A percentile compares a stretch with the other conserved stretches of the same genome.
These are phyloP conservation scores for Malurus cyaneus DNA, from an alignment of 2,113 vertebrate genomes.

Conservation along the genomic window DNA sequence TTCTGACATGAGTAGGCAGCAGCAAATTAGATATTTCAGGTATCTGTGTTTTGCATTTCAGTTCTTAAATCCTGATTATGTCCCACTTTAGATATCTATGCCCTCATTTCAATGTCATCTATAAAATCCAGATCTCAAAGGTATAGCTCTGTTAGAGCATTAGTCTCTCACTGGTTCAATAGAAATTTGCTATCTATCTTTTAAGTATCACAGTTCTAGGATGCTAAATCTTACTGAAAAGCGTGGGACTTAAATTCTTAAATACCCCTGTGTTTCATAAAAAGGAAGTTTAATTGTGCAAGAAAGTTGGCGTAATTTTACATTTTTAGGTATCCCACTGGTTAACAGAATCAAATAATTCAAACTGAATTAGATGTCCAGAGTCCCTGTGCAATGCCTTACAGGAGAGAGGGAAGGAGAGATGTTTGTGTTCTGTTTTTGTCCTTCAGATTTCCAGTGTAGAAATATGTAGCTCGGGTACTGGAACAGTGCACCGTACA, in stretches of 20 bases:
- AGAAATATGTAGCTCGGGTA: neutral
- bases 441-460: neutral
- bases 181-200: neutral
- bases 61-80: slow-evolving; percentile 16
- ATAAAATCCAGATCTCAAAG: slow-evolving; percentile 32
- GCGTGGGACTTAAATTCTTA: neutral
- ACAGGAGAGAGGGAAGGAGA: neutral
- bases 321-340: neutral
- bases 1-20: neutral
- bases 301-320: neutral
- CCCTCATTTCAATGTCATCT: slow-evolving; percentile 55
- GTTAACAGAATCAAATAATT: neutral
- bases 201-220: neutral
- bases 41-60: slow-evolving; percentile 6
- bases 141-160: neutral
- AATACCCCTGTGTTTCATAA: neutral
- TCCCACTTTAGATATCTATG: slow-evolving; percentile 34
- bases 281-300: neutral
- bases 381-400: neutral
- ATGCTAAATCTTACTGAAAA: neutral
- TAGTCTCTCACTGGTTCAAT: neutral
- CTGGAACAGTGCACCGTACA: neutral
- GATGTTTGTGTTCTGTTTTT: neutral
- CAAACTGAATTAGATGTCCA: neutral
- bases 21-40: slow-evolving; percentile 42